Conservation (phyloP, 2,113 vertebrate genomes). For the Ctenodactylus gundi region DNA sequence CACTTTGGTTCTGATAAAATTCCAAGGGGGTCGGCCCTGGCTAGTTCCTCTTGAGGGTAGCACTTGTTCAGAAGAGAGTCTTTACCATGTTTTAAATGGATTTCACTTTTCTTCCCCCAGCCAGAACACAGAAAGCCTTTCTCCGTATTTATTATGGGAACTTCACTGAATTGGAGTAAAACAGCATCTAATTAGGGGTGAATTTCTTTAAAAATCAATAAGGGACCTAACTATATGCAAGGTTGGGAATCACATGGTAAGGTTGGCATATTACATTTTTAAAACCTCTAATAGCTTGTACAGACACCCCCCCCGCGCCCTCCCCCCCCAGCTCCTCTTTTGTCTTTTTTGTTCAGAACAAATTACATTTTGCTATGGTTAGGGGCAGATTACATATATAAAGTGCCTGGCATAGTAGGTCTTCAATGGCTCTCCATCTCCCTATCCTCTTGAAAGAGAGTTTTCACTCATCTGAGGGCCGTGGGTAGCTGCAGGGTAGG, state of each 20-base stretch:
- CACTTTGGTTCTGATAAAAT: neutral
- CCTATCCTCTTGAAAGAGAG: neutral
- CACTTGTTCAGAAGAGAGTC: neutral
- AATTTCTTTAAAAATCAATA: too few relatives aligned
- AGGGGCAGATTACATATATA: neutral
- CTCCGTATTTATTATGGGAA: neutral
- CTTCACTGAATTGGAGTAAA: neutral
- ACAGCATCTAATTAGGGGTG: too few relatives aligned
- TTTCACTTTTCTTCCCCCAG: neutral
- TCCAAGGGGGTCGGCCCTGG: neutral
- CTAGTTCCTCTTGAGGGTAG: neutral
- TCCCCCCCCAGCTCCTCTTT: too few relatives aligned
- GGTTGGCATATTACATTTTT: neutral
- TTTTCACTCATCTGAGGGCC: neutral
- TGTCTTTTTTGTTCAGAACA: neutral
- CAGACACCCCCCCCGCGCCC: rapidly evolving
- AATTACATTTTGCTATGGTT: neutral
- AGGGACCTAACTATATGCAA: neutral
- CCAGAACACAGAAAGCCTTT: neutral
- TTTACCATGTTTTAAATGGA: neutral
- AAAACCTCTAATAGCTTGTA: neutral
- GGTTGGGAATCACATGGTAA: neutral
- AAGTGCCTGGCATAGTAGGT: neutral
- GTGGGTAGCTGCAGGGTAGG: neutral
- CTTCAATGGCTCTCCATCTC: neutral